A percentile compares a stretch with the other conserved stretches of the same genome.
These are phyloP conservation scores for Anolis apletophallus DNA, from an alignment of 2,797 vertebrate species.

Conservation along the genomic window DNA sequence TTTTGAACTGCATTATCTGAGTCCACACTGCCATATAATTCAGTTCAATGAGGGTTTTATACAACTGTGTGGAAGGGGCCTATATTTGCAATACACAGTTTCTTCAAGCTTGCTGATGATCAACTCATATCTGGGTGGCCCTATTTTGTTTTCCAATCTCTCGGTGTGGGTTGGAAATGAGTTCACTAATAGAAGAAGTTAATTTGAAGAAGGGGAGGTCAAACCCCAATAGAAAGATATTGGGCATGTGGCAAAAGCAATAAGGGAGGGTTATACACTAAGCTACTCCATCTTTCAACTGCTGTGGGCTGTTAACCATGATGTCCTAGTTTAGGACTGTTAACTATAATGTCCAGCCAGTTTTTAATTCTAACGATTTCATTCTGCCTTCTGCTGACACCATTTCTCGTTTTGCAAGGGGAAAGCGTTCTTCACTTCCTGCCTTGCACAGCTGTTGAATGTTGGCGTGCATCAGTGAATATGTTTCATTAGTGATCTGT, in stretches of 20 bases:
- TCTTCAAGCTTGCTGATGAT: neutral
- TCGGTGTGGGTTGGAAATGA: neutral
- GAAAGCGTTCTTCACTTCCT: neutral
- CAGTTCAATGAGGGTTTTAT: too few species aligned
- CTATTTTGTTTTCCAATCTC: neutral
- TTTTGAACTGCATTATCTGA: too few species aligned
- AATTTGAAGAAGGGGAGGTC: neutral
- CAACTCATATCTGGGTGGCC: neutral
- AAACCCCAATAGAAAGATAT: neutral
- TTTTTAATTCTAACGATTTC: neutral
- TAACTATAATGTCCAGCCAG: conserved; percentile 36
- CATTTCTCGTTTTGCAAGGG: conserved; percentile 13
- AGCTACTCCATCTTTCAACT: conserved; percentile 7
- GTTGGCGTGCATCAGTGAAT: conserved; percentile 15
- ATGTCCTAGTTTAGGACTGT: neutral
- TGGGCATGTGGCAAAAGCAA: neutral
- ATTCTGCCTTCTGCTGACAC: neutral
- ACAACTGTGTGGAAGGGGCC: too few species aligned
- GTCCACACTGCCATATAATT: too few species aligned
- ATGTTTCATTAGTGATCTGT: conserved; percentile 30
- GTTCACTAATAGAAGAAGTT: neutral
- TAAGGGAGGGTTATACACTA: conserved; percentile 3
- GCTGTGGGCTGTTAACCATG: neutral
- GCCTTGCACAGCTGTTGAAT: conserved; percentile 4
- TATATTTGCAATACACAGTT: neutral